Percentiles rank a stretch among this genome's conserved stretches.
Evolutionary conservation across 2,888 invertebrate species (phyloP).

Genomic region (Cremastinae sp.): DNA sequence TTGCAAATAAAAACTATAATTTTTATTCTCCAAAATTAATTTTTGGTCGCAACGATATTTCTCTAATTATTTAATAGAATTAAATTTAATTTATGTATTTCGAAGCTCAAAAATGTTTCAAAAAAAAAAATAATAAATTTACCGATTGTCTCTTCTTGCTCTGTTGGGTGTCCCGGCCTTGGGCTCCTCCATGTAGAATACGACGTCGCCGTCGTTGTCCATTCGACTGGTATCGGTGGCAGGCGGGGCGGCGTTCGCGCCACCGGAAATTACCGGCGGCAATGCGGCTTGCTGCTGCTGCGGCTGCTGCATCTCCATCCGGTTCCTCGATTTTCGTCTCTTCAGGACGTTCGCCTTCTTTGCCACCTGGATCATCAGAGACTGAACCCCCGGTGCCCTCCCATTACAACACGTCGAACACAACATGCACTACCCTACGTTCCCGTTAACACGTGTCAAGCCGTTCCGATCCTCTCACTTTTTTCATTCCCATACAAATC

Average conservation of each 20-base stretch:
- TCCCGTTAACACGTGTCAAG: constrained; percentile 47
- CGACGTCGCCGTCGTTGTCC: constrained; percentile 84
- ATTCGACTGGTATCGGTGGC: constrained; percentile 76
- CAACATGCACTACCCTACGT: constrained; percentile 77
- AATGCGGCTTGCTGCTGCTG: constrained; percentile 63
- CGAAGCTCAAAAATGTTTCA: too few species aligned
- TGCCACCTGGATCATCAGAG: constrained; percentile 87
- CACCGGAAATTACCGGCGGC: constrained; percentile 68
- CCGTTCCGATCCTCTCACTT: constrained; percentile 40
- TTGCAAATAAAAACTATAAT: too few species aligned
- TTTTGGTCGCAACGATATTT: too few species aligned
- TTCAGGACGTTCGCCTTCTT: constrained; percentile 88
- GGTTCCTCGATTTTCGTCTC: constrained; percentile 85
- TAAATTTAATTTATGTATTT: too few species aligned
- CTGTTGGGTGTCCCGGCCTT: constrained; percentile 81
- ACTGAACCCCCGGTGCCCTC: constrained; percentile 83
- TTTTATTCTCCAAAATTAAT: too few species aligned
- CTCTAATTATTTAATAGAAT: too few species aligned
- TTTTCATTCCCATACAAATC: constrained; percentile 9
- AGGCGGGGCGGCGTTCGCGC: constrained; percentile 63
- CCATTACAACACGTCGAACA: constrained; percentile 77
- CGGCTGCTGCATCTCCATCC: constrained; percentile 82
- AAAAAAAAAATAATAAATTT: constrained; percentile 68
- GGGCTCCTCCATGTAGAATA: constrained; percentile 85
- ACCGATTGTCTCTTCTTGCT: constrained; percentile 78